Evolutionary conservation across 2,113 vertebrate genomes (phyloP), one percentile per base, ranked within the genome.

Genomic region (Phylloscopus trochilus): DNA sequence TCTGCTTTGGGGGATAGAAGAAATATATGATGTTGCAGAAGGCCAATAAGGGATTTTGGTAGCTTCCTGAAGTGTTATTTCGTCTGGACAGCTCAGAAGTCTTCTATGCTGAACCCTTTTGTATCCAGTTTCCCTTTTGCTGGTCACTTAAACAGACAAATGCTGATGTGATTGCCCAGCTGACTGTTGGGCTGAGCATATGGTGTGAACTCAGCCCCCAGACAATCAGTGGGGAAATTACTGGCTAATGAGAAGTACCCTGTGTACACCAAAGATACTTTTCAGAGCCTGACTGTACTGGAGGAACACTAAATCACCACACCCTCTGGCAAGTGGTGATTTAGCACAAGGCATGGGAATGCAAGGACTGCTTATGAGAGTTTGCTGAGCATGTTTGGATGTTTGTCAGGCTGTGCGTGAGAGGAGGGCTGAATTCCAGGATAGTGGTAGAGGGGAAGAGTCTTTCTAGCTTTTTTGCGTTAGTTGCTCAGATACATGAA

Each of bases 21-120:
- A 77, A 75, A 9, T 72, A 59, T 10, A 59, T 82, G 5, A 15
- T 75, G 20, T 55, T 67, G 13, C 22, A 52, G n/a, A 13, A 83
- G 66, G 13, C 47, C 70, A 68, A 44, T 66, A 31, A 27, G 43
- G 26, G 14, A n/a, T 78, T 91, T 77, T 66, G 37, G 28, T 91
- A 26, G 37, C 11, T 70, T 87, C 20, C 9, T 24, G 21, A 52
- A 10, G 37, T 73, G 14, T 63, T 13, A 6, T 19, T 44, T 53
- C 16, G 7, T 80, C 43, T 78, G n/a, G 20, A 84, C 39, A 64
- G 30, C 44, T 88, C 26, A 39, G 20, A 30, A 43, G 22, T 27
- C 21, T 80, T 43, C 26, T 33, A 5, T 0, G 3, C 8, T 76
- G 39, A 75, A 21, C 1, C 1, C 2, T 37, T 67, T 51, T 7